phyloP scores from a whole-genome alignment of 2,113 vertebrate genomes.

The Pachycephala philippinensis region DNA sequence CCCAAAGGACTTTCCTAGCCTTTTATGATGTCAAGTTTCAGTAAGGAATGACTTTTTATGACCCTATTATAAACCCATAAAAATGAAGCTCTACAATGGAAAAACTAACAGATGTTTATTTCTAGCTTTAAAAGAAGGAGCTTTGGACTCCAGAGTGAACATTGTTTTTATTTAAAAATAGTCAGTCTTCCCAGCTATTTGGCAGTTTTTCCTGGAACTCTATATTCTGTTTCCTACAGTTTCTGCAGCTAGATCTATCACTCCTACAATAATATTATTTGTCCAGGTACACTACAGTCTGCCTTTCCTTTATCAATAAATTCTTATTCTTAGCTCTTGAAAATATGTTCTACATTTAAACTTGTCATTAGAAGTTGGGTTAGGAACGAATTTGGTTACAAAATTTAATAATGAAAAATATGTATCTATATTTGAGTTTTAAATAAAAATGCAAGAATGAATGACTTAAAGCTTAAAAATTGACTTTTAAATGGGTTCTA shows the following conservation, averaged over 20 bases:
- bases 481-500: conserved; percentile 34
- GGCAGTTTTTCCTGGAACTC: conserved; percentile 22
- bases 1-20: conserved; percentile 26
- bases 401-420: conserved; percentile 8
- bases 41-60: conserved; percentile 49
- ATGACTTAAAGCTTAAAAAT: conserved; percentile 1
- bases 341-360: neutral
- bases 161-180: conserved; percentile 43
- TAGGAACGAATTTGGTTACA: neutral
- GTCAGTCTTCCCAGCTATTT: conserved; percentile 26
- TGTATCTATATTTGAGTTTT: neutral
- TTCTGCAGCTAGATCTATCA: conserved; percentile 5
- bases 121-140: conserved; percentile 7
- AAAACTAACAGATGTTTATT: conserved; percentile 53
- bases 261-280: neutral
- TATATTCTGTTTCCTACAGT: conserved; percentile 11
- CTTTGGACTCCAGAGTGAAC: conserved; percentile 19
- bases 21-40: conserved; percentile 61
- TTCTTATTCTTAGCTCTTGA: neutral
- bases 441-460: neutral
- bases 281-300: neutral
- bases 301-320: neutral
- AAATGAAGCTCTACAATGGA: conserved; percentile 37
- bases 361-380: neutral
- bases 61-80: conserved; percentile 40